phyloP scores from a whole-genome alignment of 2,888 invertebrate species.

The Sinohyriopsis cumingii region DNA sequence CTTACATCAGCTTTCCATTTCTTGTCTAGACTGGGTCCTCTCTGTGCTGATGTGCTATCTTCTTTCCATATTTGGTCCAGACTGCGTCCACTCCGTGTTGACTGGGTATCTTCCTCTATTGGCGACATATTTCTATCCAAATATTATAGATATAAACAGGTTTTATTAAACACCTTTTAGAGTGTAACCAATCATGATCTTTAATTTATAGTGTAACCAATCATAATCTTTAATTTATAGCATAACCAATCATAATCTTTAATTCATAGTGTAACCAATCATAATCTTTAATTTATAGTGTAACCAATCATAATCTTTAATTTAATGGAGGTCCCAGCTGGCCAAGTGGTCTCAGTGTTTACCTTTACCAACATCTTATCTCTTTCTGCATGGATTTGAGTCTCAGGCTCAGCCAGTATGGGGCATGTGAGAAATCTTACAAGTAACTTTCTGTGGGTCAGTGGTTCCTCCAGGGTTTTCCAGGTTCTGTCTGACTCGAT shows the following conservation, averaged over 20 bases:
- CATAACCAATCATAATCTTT: neutral
- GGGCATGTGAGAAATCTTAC: too few species aligned
- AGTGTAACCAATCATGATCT: neutral
- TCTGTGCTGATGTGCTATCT: conserved; percentile 20
- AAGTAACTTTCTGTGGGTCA: too few species aligned
- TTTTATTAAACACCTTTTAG: neutral
- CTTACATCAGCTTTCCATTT: conserved; percentile 40
- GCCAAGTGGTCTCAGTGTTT: neutral
- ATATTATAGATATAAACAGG: neutral
- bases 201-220: too few species aligned
- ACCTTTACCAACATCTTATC: conserved; percentile 1
- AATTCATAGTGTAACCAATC: too few species aligned
- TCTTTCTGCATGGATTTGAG: conserved; percentile 11
- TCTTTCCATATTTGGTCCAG: conserved; percentile 17
- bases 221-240: neutral
- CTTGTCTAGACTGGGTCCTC: conserved; percentile 8
- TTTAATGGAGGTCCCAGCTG: too few species aligned
- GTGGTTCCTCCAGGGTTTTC: too few species aligned
- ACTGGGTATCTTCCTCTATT: neutral
- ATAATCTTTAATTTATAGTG: neutral
- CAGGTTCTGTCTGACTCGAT: too few species aligned
- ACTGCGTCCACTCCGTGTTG: conserved; percentile 6
- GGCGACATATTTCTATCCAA: too few species aligned
- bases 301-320: neutral
- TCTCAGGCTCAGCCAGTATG: too few species aligned